Evolutionary conservation across 2,797 vertebrate genomes (phyloP).

Genomic region (Nasua narica): DNA sequence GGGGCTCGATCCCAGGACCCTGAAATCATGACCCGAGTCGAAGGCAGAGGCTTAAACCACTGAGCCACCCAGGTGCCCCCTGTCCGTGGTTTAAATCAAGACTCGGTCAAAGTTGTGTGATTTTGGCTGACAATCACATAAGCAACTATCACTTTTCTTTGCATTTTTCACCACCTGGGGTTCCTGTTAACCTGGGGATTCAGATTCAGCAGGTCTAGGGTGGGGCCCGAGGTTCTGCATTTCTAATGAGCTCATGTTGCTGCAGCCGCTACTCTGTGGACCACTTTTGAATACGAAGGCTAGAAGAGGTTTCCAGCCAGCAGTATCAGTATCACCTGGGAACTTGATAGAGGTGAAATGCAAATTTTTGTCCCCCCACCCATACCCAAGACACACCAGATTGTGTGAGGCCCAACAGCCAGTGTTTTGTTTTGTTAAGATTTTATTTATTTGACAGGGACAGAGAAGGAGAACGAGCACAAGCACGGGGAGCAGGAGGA

Average conservation of each 20-base stretch:
- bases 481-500: no score
- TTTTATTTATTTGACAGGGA: no score
- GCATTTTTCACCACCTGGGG: background rate
- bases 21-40: no score
- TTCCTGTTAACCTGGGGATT: background rate
- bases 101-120: background rate
- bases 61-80: no score
- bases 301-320: background rate
- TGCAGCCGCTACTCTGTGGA: fast-evolving
- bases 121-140: background rate
- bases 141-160: background rate
- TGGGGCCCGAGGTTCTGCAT: background rate
- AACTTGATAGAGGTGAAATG: background rate
- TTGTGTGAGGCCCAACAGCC: background rate
- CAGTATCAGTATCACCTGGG: background rate
- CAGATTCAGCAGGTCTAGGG: background rate
- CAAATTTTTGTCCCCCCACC: background rate
- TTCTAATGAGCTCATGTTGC: background rate
- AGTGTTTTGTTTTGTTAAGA: no score
- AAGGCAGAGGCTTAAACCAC: no score
- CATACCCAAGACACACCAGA: background rate
- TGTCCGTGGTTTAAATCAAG: background rate
- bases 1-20: no score
- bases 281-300: background rate
- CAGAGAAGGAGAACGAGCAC: no score